These are phyloP conservation scores for Halcyon chelicuti DNA, from an alignment of 2,797 vertebrate genomes.

Conservation along the genomic window DNA sequence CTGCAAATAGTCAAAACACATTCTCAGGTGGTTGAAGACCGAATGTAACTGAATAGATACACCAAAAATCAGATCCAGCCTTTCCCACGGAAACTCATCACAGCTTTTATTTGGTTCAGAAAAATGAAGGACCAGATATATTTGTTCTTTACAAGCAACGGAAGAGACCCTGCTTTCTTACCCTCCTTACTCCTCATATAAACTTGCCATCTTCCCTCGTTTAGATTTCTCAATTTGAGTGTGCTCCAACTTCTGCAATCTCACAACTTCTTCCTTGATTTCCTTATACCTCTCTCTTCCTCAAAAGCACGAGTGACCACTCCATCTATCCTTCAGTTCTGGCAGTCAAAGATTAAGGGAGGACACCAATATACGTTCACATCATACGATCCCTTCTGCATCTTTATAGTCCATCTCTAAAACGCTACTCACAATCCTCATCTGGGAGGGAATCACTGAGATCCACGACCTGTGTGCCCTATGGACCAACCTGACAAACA, in stretches of 20 bases:
- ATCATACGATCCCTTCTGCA: not conserved
- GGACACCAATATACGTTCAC: not conserved
- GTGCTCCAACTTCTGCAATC: not conserved
- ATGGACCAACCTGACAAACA: not conserved
- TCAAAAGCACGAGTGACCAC: not conserved
- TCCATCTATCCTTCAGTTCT: not conserved
- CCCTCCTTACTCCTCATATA: not conserved
- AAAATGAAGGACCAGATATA: not conserved
- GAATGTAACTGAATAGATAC: not conserved
- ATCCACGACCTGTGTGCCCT: not conserved
- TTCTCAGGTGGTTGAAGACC: not conserved
- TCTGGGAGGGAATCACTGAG: not conserved
- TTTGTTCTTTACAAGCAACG: not conserved
- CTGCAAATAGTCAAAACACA: slow-evolving; percentile 73
- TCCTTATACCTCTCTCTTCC: not conserved
- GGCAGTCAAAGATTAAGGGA: not conserved
- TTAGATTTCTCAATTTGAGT: not conserved
- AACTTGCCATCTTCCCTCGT: not conserved
- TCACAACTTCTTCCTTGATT: not conserved
- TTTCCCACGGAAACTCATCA: not conserved
- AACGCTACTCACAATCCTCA: not conserved
- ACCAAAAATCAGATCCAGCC: not conserved
- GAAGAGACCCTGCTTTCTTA: not conserved
- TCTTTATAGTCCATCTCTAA: not conserved
- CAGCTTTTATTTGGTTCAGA: not conserved